Percentiles rank a stretch among this genome's conserved stretches.
Evolutionary conservation across 30 jellyfish, hydroid and myxozoan species (phyloP).

Genomic region (Clytia hemisphaerica): DNA sequence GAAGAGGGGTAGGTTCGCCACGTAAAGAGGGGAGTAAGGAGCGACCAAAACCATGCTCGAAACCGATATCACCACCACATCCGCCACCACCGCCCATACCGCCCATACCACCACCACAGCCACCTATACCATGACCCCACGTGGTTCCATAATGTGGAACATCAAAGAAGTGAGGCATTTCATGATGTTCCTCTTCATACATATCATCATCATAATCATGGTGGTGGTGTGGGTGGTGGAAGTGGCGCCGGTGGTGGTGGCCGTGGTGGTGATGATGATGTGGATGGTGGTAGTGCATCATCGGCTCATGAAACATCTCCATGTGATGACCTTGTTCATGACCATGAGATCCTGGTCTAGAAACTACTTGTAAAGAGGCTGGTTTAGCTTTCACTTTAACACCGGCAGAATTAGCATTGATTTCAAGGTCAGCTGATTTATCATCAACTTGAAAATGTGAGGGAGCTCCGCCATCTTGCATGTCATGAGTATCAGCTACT

Average conservation of each 20-base stretch:
- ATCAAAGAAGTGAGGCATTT: conserved; percentile 35
- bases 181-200: conserved; percentile 32
- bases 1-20: conserved; percentile 3
- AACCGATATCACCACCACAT: conserved; percentile 9
- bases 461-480: conserved; percentile 94
- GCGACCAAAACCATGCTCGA: conserved; percentile 10
- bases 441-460: conserved; percentile 92
- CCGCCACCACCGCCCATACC: conserved; percentile 4
- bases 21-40: neutral
- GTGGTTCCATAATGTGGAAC: conserved; percentile 54
- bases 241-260: conserved; percentile 55
- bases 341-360: conserved; percentile 84
- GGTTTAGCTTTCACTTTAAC: conserved; percentile 93
- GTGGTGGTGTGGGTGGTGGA: conserved; percentile 35
- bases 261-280: conserved; percentile 82
- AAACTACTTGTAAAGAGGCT: conserved; percentile 88
- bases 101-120: conserved; percentile 3
- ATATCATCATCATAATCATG: conserved; percentile 15
- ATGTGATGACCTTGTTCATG: conserved; percentile 34
- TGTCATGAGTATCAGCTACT: conserved; percentile 73
- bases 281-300: conserved; percentile 54
- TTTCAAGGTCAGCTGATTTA: conserved; percentile 86
- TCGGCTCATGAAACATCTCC: conserved; percentile 33
- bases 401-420: conserved; percentile 95
- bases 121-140: conserved; percentile 45